A percentile compares a stretch with the other conserved stretches of the same genome.
phyloP scores from a whole-genome alignment of 2,888 invertebrate genomes.

The Acanthosepion lycidas region DNA sequence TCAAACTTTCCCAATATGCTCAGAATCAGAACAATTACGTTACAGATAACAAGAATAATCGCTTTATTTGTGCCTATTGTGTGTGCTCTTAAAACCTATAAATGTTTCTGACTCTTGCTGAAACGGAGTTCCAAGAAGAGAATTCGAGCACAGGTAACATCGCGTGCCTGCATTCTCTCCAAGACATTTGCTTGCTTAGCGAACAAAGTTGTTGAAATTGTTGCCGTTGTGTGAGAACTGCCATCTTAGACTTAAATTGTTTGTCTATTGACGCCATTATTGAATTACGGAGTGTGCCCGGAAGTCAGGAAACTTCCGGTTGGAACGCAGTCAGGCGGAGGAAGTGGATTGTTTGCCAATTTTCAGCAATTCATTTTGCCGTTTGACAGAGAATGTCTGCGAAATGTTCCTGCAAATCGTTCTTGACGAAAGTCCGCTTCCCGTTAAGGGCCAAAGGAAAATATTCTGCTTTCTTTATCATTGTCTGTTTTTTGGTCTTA shows the following conservation, averaged over 20 bases:
- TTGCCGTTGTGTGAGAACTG: background rate
- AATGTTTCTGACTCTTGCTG: background rate
- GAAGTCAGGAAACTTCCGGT: background rate
- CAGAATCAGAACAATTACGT: background rate
- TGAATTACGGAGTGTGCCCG: slow-evolving; percentile 18
- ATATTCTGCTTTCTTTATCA: background rate
- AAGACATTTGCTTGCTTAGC: background rate
- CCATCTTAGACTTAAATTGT: slow-evolving; percentile 2
- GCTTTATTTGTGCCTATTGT: background rate
- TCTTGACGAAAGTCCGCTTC: background rate
- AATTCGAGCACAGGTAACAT: background rate
- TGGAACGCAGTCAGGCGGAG: background rate
- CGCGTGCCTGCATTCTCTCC: background rate
- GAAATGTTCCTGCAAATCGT: background rate
- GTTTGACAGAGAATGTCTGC: background rate
- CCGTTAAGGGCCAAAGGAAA: background rate
- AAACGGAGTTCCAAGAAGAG: background rate
- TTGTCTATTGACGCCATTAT: slow-evolving; percentile 6
- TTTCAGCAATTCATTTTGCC: background rate
- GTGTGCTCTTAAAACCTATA: background rate
- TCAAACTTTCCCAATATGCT: background rate
- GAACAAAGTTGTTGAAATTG: background rate
- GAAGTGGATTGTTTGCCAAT: slow-evolving; percentile 1
- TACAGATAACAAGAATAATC: background rate
- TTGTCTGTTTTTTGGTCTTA: background rate